Evolutionary conservation across 1,140 invertebrate genomes (phyloP), one percentile per base, ranked within the genome.

Genomic region (Oncopeltus fasciatus): DNA sequence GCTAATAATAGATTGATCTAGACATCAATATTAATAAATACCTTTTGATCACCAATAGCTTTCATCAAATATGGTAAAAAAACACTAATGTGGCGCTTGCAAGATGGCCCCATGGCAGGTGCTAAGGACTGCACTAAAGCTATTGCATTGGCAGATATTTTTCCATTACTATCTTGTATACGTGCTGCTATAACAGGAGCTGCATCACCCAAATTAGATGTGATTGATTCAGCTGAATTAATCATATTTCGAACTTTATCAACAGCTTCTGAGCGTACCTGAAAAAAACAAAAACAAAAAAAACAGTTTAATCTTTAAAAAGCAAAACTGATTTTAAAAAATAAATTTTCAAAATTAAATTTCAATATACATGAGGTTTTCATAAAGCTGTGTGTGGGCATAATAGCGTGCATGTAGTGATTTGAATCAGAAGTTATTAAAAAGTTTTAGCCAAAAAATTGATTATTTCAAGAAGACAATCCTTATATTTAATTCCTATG

Each of bases 131-230:
- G 84, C 68, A 90, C 92, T 59, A 95, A 84, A 43, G 82, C 82
- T 20, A 95, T 74, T 0, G 92, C 81, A 21, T 83, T 83, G 67
- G 87, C 86, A 1, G 90, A 88, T 66, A 97, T 82, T 73, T 92
- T 94, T 29, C 88, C 90, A 74, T 97, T 97, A 28, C 89, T 91
- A 71, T 97, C 94, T 0, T 83, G 74, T 2, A 95, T 74, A 24
- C 92, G 77, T 1, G 81, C 5, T 26, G 83, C 82, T 20, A 97
- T 72, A 2, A 85, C 84, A 61, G 85, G 82, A 0, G 90, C 87
- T 8, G 95, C 73, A 69, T 92, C 87, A 0, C 91, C 91, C 24
- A 96, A 78, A 57, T 83, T 84, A 0, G 86, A 75, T 66, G 88
- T 90, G 57, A 95, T 89, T 33, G 87, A 83, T 66, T 87, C 85